Evolutionary conservation across 1,140 invertebrate genomes (phyloP).

Genomic region (Drosophila truncata): DNA sequence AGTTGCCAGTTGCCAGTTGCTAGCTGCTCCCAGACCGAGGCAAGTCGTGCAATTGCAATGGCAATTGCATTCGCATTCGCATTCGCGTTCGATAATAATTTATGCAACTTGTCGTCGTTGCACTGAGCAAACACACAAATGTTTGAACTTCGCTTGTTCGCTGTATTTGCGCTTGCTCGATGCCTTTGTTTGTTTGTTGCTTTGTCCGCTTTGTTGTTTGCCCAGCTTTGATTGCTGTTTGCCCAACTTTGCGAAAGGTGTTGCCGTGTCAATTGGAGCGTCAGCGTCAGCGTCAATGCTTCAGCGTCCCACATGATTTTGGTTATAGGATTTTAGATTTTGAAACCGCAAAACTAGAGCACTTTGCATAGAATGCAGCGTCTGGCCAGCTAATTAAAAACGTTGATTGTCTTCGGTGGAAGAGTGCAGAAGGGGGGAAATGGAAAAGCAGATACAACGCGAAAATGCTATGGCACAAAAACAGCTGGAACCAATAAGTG

Average conservation of each 20-base stretch:
- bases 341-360: conserved; percentile 37
- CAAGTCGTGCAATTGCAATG: conserved; percentile 56
- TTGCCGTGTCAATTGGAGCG: conserved; percentile 46
- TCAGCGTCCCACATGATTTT: conserved; percentile 34
- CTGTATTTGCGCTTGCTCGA: conserved; percentile 34
- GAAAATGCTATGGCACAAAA: background rate
- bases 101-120: conserved; percentile 66
- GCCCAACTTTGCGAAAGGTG: conserved; percentile 56
- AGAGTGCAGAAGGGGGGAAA: background rate
- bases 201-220: conserved; percentile 15
- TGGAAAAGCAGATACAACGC: conserved; percentile 13
- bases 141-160: conserved; percentile 52
- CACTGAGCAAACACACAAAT: conserved; percentile 56
- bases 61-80: conserved; percentile 32
- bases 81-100: conserved; percentile 68
- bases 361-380: conserved; percentile 50
- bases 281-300: too few species aligned
- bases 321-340: conserved; percentile 1
- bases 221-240: conserved; percentile 47
- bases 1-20: background rate
- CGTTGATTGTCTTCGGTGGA: conserved; percentile 50
- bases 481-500: background rate
- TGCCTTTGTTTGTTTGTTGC: conserved; percentile 43
- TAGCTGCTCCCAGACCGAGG: conserved; percentile 5
- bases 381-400: conserved; percentile 75